Percentiles rank a stretch among this genome's conserved stretches.
phyloP scores from a whole-genome alignment of 2,888 invertebrate species.

The Tineola bisselliella region DNA sequence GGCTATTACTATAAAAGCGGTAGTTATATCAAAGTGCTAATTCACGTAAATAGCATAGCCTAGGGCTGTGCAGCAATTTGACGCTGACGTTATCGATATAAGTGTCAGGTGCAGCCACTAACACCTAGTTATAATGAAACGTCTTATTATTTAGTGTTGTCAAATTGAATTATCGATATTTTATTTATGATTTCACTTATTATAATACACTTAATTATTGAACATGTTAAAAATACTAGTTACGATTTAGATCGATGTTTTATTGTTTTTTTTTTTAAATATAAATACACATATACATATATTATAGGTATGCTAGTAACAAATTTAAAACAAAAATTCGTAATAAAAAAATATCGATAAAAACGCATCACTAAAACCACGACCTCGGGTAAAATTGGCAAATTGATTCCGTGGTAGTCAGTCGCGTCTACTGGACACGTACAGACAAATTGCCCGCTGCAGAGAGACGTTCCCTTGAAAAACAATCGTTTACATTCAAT shows the following conservation, averaged over 20 bases:
- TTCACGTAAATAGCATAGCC: slow-evolving; percentile 36
- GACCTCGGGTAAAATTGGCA: slow-evolving; percentile 24
- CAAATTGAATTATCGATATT: background rate
- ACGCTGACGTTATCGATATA: slow-evolving; percentile 9
- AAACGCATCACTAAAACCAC: slow-evolving; percentile 12
- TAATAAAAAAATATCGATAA: background rate
- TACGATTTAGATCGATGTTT: too few species aligned
- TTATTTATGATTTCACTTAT: background rate
- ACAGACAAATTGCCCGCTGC: slow-evolving; percentile 4
- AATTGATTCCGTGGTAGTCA: slow-evolving; percentile 32
- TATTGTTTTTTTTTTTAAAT: too few species aligned
- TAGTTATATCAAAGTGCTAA: slow-evolving; percentile 25
- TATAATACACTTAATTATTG: too few species aligned
- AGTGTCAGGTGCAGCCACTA: slow-evolving; percentile 4
- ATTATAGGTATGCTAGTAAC: too few species aligned
- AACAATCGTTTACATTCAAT: background rate
- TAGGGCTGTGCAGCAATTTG: slow-evolving; percentile 8
- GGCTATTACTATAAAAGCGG: background rate
- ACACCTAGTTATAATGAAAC: slow-evolving; percentile 8
- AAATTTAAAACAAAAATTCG: too few species aligned
- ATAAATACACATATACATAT: too few species aligned
- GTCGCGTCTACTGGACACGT: slow-evolving; percentile 5
- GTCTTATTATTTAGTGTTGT: slow-evolving; percentile 5
- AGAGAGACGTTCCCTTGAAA: background rate
- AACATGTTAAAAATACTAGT: too few species aligned